These are phyloP conservation scores for Cyprinodon brontotheroides DNA, from an alignment of 2,113 vertebrate genomes.

Conservation along the genomic window DNA sequence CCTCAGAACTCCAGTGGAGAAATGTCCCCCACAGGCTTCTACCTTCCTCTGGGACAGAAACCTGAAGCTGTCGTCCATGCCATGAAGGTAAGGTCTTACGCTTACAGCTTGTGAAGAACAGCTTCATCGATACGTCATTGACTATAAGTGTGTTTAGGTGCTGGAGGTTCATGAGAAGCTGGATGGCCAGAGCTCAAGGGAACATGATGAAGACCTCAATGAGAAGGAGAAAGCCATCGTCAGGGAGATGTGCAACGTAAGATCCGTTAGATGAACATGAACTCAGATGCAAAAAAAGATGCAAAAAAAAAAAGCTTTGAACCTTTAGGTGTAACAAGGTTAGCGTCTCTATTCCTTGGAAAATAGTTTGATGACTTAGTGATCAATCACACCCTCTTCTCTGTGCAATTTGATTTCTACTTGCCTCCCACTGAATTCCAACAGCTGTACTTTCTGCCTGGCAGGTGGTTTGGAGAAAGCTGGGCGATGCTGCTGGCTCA, in stretches of 20 bases:
- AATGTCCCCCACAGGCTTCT: neutral
- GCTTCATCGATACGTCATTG: neutral
- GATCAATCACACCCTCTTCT: no score
- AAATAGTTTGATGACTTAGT: neutral
- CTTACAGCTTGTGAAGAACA: neutral
- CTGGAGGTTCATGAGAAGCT: conserved; percentile 17
- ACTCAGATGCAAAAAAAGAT: neutral
- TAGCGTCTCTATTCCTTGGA: neutral
- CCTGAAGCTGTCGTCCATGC: conserved; percentile 13
- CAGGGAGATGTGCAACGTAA: conserved; percentile 20
- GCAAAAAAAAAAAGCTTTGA: neutral
- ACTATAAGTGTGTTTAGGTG: conserved; percentile 4
- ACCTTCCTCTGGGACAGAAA: neutral
- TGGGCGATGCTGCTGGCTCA: conserved; percentile 2
- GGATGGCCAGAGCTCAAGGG: neutral
- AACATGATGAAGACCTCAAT: conserved; percentile 9
- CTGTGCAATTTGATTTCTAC: neutral
- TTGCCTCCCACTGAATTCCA: neutral
- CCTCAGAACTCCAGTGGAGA: neutral
- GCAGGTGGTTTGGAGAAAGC: conserved; percentile 21
- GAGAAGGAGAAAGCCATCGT: conserved; percentile 20
- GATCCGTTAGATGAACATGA: neutral
- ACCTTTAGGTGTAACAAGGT: neutral
- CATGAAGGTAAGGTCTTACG: conserved; percentile 5
- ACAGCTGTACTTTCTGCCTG: neutral